Percentiles rank a stretch among this genome's conserved stretches.
phyloP scores from a whole-genome alignment of 92 coral and sea anemone species.

The Desmophyllum pertusum region DNA sequence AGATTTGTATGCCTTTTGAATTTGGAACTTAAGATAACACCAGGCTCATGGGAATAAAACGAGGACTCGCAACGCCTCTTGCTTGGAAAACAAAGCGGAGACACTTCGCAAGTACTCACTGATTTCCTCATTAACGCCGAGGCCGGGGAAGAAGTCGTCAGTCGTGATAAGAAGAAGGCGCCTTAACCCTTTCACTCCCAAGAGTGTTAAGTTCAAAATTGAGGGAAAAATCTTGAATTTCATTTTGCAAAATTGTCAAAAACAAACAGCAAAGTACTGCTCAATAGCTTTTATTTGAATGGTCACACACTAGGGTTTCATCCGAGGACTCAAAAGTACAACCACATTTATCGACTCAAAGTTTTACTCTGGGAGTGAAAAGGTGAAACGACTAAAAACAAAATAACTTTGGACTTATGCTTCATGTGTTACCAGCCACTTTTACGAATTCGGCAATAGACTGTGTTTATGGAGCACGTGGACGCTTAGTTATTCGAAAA shows the following conservation, averaged over 20 bases:
- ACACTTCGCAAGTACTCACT: not conserved
- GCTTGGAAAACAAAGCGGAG: not conserved
- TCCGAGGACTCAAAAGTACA: too few species aligned
- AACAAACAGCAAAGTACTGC: too few species aligned
- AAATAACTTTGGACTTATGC: not conserved
- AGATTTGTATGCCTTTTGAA: not conserved
- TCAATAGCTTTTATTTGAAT: too few species aligned
- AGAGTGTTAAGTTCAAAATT: too few species aligned
- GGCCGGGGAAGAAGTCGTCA: not conserved
- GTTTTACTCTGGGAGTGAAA: too few species aligned
- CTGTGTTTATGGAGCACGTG: not conserved
- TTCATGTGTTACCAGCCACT: not conserved
- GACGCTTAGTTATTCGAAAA: not conserved
- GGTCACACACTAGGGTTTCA: too few species aligned
- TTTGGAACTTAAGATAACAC: not conserved
- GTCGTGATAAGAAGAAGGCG: not conserved
- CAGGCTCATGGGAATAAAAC: slow-evolving; percentile 7
- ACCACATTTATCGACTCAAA: too few species aligned
- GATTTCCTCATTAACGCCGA: slow-evolving; percentile 8
- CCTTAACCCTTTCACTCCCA: too few species aligned
- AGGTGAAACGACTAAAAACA: not conserved
- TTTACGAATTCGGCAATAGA: not conserved
- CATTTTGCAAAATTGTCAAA: too few species aligned
- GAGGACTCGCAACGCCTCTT: slow-evolving; percentile 7
- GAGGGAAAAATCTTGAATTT: too few species aligned